phyloP scores from a whole-genome alignment of 2,113 vertebrate species.

The Solea senegalensis region DNA sequence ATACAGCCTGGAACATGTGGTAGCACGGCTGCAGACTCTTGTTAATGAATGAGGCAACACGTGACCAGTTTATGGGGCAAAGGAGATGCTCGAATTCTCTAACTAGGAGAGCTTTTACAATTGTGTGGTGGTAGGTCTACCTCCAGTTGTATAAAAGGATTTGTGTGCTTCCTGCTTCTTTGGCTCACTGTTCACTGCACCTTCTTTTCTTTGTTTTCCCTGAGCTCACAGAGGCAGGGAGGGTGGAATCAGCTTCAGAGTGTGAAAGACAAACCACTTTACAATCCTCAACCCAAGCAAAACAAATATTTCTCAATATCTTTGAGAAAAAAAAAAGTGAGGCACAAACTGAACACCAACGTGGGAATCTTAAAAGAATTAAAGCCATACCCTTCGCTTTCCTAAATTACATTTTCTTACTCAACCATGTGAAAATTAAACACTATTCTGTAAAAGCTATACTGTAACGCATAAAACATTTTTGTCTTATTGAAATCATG shows the following conservation, averaged over 20 bases:
- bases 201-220: constrained; percentile 27
- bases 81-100: constrained; percentile 9
- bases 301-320: not conserved
- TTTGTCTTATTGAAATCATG: no score
- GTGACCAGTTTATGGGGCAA: constrained; percentile 24
- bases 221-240: not conserved
- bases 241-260: constrained; percentile 1
- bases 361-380: not conserved
- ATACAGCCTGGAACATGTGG: not conserved
- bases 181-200: constrained; percentile 6
- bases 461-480: no score
- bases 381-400: no score
- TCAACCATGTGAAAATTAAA: no score
- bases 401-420: no score
- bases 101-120: constrained; percentile 12
- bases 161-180: constrained; percentile 35
- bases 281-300: not conserved
- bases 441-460: no score
- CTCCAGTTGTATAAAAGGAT: constrained; percentile 27
- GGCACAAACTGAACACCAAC: not conserved
- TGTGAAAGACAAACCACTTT: not conserved
- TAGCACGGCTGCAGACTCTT: constrained; percentile 4
- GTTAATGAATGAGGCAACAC: constrained; percentile 27
- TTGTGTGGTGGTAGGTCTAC: constrained; percentile 13
- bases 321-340: not conserved